Conservation (phyloP, 2,797 vertebrate species). For the Phrynocephalus forsythii region DNA sequence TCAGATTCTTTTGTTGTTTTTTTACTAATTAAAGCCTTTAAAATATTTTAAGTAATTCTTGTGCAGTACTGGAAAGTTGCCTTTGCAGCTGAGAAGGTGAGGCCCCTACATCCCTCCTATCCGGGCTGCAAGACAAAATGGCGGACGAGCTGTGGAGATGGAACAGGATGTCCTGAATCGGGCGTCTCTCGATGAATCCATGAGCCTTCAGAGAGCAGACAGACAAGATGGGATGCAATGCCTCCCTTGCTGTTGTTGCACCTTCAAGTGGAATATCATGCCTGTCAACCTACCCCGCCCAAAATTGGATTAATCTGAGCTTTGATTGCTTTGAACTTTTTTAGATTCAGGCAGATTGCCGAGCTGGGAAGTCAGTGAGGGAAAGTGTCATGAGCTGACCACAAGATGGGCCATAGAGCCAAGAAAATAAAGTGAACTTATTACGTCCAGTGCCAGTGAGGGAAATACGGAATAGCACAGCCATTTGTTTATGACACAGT, state of each 20-base stretch:
- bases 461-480: background rate
- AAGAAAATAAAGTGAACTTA: background rate
- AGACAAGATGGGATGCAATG: background rate
- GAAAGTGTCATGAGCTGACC: background rate
- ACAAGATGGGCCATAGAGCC: background rate
- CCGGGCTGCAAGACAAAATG: background rate
- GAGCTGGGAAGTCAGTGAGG: background rate
- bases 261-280: background rate
- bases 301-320: background rate
- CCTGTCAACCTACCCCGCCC: too few relatives aligned
- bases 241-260: background rate
- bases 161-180: background rate
- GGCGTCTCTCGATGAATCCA: background rate
- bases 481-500: background rate
- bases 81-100: background rate
- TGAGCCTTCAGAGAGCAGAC: background rate
- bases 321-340: background rate
- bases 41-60: slow-evolving; percentile 38
- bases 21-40: slow-evolving; percentile 64
- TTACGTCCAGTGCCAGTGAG: background rate
- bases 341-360: background rate
- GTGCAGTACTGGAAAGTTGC: background rate
- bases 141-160: background rate
- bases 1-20: slow-evolving; percentile 47
- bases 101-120: too few relatives aligned